These are phyloP conservation scores for Antheraea yamamai DNA, from an alignment of 2,888 invertebrate genomes.

Conservation along the genomic window DNA sequence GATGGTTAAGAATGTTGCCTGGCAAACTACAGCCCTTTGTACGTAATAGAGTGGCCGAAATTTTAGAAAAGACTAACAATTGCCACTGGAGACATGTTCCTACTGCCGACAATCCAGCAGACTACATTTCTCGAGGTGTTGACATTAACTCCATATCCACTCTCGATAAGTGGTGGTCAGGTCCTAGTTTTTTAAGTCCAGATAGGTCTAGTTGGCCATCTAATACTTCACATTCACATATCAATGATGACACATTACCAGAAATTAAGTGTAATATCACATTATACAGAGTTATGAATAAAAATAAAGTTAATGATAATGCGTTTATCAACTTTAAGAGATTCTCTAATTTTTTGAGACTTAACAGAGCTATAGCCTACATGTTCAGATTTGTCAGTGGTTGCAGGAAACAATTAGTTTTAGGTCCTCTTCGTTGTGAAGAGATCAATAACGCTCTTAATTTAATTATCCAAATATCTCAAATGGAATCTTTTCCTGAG, in stretches of 20 bases:
- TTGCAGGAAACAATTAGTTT: constrained; percentile 19
- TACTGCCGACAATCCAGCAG: constrained; percentile 35
- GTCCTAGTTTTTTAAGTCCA: constrained; percentile 28
- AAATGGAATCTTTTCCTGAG: no score
- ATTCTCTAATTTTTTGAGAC: constrained; percentile 23
- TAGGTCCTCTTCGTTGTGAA: not conserved
- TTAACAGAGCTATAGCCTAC: constrained; percentile 28
- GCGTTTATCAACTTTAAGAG: constrained; percentile 24
- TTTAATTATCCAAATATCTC: no score
- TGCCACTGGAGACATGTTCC: constrained; percentile 35
- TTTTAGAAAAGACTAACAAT: constrained; percentile 31
- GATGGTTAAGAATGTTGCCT: constrained; percentile 36
- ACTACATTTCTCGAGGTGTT: constrained; percentile 35
- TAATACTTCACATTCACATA: not conserved
- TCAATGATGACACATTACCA: constrained; percentile 19
- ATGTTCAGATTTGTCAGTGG: constrained; percentile 28
- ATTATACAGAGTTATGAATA: no score
- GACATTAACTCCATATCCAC: constrained; percentile 21
- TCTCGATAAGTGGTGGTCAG: constrained; percentile 33
- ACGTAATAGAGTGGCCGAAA: constrained; percentile 36
- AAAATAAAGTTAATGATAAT: not conserved
- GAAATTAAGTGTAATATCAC: constrained; percentile 23
- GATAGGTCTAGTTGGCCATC: constrained; percentile 25
- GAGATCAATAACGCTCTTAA: not conserved
- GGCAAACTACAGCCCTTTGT: constrained; percentile 37